Evolutionary conservation across 2,797 vertebrate species (phyloP).

Genomic region (Hyperoplus immaculatus): DNA sequence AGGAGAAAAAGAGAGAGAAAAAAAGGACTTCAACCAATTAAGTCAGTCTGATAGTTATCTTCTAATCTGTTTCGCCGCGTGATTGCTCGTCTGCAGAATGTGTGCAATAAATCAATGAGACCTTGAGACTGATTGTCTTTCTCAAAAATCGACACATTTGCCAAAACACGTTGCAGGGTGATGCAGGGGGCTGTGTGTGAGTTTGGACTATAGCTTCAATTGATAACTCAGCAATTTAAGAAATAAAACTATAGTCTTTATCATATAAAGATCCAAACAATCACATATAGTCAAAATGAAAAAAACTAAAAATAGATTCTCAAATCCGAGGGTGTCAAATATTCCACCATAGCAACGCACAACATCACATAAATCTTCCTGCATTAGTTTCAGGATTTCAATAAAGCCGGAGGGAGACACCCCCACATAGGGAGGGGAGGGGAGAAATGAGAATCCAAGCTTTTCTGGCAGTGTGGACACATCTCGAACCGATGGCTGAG

Average conservation of each 20-base stretch:
- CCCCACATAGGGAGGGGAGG: background rate
- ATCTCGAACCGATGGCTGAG: background rate
- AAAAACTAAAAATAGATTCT: slow-evolving; percentile 2
- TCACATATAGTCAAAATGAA: background rate
- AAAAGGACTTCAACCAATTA: slow-evolving; percentile 34
- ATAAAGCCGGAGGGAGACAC: slow-evolving; percentile 10
- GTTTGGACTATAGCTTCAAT: too few species aligned
- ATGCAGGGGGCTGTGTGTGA: background rate
- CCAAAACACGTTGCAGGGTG: background rate
- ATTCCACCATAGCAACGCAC: background rate
- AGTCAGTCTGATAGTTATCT: slow-evolving; percentile 12
- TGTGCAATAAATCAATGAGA: background rate
- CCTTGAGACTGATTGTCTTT: background rate
- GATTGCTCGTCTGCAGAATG: background rate
- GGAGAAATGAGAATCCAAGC: slow-evolving; percentile 7
- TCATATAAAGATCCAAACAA: background rate
- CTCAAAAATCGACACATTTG: background rate
- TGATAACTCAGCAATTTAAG: background rate
- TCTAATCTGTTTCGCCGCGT: background rate
- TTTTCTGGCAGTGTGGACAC: slow-evolving; percentile 1
- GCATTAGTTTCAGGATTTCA: slow-evolving; percentile 24
- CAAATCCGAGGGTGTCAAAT: slow-evolving; percentile 1
- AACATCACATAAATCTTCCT: slow-evolving; percentile 3
- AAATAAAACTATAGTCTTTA: background rate
- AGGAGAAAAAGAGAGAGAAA: background rate